Percentiles rank a stretch among this genome's conserved stretches.
phyloP scores from a whole-genome alignment of 2,888 invertebrate genomes.

The Macaria liturata region DNA sequence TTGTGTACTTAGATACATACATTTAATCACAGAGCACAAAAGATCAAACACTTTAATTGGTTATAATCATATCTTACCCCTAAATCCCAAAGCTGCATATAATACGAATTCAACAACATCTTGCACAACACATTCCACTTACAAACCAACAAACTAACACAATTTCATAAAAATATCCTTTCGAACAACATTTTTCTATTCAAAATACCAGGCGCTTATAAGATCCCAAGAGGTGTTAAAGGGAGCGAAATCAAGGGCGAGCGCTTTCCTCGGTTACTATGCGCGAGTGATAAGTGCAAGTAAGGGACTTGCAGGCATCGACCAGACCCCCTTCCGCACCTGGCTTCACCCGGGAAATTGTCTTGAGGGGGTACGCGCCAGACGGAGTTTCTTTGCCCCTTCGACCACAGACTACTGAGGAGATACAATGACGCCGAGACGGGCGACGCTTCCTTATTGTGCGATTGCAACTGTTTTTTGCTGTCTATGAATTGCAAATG shows the following conservation, averaged over 20 bases:
- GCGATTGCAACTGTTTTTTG: slow-evolving; percentile 2
- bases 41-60: too few relatives aligned
- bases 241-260: slow-evolving; percentile 51
- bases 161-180: slow-evolving; percentile 28
- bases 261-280: slow-evolving; percentile 61
- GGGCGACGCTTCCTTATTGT: slow-evolving; percentile 10
- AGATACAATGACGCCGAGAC: slow-evolving; percentile 4
- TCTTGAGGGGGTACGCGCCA: slow-evolving; percentile 26
- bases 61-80: slow-evolving; percentile 48
- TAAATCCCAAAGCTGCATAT: slow-evolving; percentile 56
- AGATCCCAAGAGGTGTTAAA: slow-evolving; percentile 38
- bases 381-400: slow-evolving; percentile 20
- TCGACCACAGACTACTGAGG: background rate
- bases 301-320: slow-evolving; percentile 58
- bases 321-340: slow-evolving; percentile 60
- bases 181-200: slow-evolving; percentile 12
- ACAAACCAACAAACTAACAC: background rate
- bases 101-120: slow-evolving; percentile 54
- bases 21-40: background rate
- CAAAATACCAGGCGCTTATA: slow-evolving; percentile 48
- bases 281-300: slow-evolving; percentile 75
- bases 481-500: background rate
- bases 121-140: slow-evolving; percentile 13
- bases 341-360: slow-evolving; percentile 32
- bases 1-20: too few relatives aligned